These are phyloP conservation scores for Synergus laeviventris DNA, from an alignment of 2,888 invertebrate species.

Conservation along the genomic window DNA sequence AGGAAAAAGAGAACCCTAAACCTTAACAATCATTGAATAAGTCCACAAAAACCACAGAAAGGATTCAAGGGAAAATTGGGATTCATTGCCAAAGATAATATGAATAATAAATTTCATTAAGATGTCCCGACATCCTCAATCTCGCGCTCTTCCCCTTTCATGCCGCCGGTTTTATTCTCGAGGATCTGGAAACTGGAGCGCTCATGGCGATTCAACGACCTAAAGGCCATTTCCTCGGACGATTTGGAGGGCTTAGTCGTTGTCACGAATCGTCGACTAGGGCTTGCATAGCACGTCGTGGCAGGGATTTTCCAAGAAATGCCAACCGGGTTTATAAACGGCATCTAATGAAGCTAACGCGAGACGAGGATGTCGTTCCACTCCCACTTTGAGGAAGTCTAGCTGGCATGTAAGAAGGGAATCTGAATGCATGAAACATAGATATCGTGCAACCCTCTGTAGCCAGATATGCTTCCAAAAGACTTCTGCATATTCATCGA, in stretches of 20 bases:
- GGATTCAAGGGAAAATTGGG: not conserved
- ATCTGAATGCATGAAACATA: conserved; percentile 71
- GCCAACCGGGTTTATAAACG: conserved; percentile 64
- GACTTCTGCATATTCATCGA: conserved; percentile 69
- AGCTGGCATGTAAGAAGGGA: conserved; percentile 63
- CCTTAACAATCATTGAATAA: not conserved
- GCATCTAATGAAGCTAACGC: conserved; percentile 62
- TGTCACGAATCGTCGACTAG: conserved; percentile 58
- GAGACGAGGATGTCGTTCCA: conserved; percentile 58
- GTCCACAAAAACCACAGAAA: not conserved
- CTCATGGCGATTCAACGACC: conserved; percentile 3
- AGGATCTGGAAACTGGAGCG: not conserved
- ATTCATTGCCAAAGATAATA: not conserved
- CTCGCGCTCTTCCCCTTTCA: not conserved
- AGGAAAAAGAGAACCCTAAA: too few relatives aligned
- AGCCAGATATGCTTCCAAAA: conserved; percentile 59
- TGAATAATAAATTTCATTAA: not conserved
- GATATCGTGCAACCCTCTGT: conserved; percentile 48
- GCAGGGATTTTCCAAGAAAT: conserved; percentile 62
- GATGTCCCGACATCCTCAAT: not conserved
- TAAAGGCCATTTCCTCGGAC: not conserved
- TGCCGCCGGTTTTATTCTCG: not conserved
- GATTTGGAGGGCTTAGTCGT: conserved; percentile 62
- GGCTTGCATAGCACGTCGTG: conserved; percentile 63
- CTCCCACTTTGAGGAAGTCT: conserved; percentile 40